Evolutionary conservation across 2,113 vertebrate species (phyloP).

Genomic region (Galemys pyrenaicus): DNA sequence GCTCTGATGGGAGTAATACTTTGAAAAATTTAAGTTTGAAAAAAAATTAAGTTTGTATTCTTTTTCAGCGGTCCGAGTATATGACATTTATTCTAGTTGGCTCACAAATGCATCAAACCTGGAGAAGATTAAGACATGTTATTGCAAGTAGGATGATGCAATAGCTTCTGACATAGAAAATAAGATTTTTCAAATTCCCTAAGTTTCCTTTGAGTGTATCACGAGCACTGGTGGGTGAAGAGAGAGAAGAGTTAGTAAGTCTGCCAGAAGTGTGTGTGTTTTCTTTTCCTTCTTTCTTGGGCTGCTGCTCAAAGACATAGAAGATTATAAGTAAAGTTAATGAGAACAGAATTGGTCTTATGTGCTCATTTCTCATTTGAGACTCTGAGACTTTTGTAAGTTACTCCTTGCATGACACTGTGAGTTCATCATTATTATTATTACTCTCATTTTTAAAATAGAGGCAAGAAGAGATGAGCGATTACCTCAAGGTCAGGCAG

Average conservation of each 20-base stretch:
- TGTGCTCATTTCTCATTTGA: background rate
- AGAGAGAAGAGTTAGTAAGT: background rate
- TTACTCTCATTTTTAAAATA: background rate
- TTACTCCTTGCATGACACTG: background rate
- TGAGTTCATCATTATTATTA: background rate
- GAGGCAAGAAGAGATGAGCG: background rate
- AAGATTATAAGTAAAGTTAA: background rate
- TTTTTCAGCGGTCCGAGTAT: background rate
- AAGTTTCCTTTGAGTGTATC: slow-evolving; percentile 36
- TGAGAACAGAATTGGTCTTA: background rate
- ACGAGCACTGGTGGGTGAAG: background rate
- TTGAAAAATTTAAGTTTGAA: background rate
- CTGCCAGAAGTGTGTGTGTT: background rate
- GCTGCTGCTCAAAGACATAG: background rate
- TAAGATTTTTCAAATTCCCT: slow-evolving; percentile 54
- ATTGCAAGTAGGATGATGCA: slow-evolving; percentile 34
- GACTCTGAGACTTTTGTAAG: background rate
- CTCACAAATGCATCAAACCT: slow-evolving; percentile 37
- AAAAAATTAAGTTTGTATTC: background rate
- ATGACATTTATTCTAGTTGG: slow-evolving; percentile 42
- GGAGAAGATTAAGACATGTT: slow-evolving; percentile 44
- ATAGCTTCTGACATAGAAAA: slow-evolving; percentile 66
- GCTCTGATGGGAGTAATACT: background rate
- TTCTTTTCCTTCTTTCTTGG: background rate
- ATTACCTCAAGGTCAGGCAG: background rate